phyloP scores from a whole-genome alignment of 2,888 invertebrate species.

The Leptinotarsa juncta region DNA sequence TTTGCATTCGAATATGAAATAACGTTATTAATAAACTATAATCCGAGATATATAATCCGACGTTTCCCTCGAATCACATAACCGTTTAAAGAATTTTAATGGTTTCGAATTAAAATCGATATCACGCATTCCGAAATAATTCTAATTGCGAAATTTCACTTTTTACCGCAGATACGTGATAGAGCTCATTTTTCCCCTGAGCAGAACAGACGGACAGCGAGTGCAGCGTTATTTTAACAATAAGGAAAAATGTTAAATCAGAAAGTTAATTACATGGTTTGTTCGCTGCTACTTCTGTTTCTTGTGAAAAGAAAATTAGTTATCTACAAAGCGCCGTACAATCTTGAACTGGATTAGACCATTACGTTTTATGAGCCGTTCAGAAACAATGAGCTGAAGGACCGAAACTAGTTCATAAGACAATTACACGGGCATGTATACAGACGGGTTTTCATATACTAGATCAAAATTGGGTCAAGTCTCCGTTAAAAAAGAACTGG shows the following conservation, averaged over 20 bases:
- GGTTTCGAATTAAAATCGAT: conserved; percentile 1
- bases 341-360: conserved; percentile 1
- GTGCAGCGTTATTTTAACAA: neutral
- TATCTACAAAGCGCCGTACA: neutral
- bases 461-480: neutral
- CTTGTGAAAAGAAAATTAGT: conserved; percentile 4
- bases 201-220: neutral
- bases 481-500: neutral
- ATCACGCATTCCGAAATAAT: conserved; percentile 12
- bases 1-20: neutral
- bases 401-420: neutral
- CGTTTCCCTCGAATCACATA: neutral
- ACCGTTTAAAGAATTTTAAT: neutral
- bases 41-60: neutral
- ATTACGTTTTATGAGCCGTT: conserved; percentile 9
- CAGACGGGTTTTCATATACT: neutral
- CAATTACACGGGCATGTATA: neutral
- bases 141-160: conserved; percentile 11
- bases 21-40: neutral
- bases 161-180: conserved; percentile 8
- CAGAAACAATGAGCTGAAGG: neutral
- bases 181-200: neutral
- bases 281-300: neutral
- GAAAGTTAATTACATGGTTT: neutral
- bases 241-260: neutral